Evolutionary conservation across 1,140 invertebrate genomes (phyloP).

Genomic region (Bombus vancouverensis): DNA sequence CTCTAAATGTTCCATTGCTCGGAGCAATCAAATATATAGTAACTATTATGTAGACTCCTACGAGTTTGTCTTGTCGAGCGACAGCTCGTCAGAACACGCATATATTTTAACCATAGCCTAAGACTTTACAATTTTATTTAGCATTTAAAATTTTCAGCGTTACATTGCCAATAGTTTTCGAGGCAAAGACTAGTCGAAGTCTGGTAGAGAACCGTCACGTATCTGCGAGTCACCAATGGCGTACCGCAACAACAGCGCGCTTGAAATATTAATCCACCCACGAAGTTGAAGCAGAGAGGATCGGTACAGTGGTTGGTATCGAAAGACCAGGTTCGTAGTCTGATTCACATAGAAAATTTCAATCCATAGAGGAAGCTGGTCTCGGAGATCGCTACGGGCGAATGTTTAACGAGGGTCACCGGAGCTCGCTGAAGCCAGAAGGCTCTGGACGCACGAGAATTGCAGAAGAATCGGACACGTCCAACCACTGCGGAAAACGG

Average conservation of each 20-base stretch:
- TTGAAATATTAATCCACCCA: slow-evolving; percentile 41
- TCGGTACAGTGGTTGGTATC: not conserved
- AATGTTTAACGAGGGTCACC: slow-evolving; percentile 80
- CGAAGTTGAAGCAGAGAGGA: not conserved
- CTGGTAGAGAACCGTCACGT: too few species aligned
- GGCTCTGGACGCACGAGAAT: not conserved
- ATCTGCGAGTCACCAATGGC: not conserved
- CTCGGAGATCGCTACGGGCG: slow-evolving; percentile 78
- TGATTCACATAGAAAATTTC: slow-evolving; percentile 80
- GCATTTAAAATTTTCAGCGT: not conserved
- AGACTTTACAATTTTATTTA: too few species aligned
- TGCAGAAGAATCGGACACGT: slow-evolving; percentile 49
- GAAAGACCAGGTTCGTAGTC: slow-evolving; percentile 30
- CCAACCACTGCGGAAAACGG: not conserved
- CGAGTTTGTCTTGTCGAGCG: too few species aligned
- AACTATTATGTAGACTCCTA: too few species aligned
- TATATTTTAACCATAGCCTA: too few species aligned
- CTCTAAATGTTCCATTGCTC: too few species aligned
- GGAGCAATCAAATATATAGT: too few species aligned
- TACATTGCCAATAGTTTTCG: not conserved
- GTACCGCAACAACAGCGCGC: not conserved
- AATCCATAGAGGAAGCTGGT: slow-evolving; percentile 71
- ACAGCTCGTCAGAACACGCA: too few species aligned
- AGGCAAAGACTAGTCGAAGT: not conserved
- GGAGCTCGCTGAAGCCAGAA: slow-evolving; percentile 40